A percentile compares a stretch with the other conserved stretches of the same genome.
phyloP scores from a whole-genome alignment of 1,140 invertebrate species.

The Ladona fulva region DNA sequence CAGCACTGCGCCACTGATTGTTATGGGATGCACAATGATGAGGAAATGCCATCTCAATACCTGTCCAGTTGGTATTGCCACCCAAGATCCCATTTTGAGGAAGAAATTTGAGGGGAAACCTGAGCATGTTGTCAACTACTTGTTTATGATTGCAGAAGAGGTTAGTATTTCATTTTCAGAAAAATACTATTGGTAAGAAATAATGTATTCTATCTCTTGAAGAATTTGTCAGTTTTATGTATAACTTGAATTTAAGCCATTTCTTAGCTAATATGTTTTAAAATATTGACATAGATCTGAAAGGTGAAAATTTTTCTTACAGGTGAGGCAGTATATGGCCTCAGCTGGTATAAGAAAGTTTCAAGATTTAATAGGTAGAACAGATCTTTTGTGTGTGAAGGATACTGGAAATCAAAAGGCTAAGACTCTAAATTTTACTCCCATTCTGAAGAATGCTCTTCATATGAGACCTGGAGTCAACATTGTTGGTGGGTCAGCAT shows the following conservation, averaged over 20 bases:
- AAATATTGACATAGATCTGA: too few species aligned
- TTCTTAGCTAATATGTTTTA: too few species aligned
- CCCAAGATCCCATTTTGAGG: slow-evolving; percentile 88
- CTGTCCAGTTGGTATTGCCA: slow-evolving; percentile 97
- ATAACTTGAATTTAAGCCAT: too few species aligned
- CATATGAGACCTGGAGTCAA: slow-evolving; percentile 82
- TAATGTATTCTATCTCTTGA: too few species aligned
- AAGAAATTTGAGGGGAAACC: slow-evolving; percentile 97
- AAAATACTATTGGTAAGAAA: slow-evolving; percentile 14
- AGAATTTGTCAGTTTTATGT: too few species aligned
- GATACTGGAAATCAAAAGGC: slow-evolving; percentile 64
- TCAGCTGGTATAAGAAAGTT: slow-evolving; percentile 79
- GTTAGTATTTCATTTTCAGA: slow-evolving; percentile 39
- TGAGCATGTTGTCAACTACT: slow-evolving; percentile 95
- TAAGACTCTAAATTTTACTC: slow-evolving; percentile 70
- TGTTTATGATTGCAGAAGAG: slow-evolving; percentile 97
- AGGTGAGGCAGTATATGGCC: slow-evolving; percentile 82
- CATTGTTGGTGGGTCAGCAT: slow-evolving; percentile 79
- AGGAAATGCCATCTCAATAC: slow-evolving; percentile 99
- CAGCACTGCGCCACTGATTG: slow-evolving; percentile 95
- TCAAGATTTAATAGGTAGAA: slow-evolving; percentile 90
- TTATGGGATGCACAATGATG: slow-evolving; percentile 99
- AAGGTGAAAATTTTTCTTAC: neutral
- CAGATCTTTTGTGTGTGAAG: slow-evolving; percentile 70
- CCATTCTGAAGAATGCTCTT: slow-evolving; percentile 81